A percentile compares a stretch with the other conserved stretches of the same genome.
These are phyloP conservation scores for Prunella himalayana DNA, from an alignment of 2,113 vertebrate species.

Conservation along the genomic window DNA sequence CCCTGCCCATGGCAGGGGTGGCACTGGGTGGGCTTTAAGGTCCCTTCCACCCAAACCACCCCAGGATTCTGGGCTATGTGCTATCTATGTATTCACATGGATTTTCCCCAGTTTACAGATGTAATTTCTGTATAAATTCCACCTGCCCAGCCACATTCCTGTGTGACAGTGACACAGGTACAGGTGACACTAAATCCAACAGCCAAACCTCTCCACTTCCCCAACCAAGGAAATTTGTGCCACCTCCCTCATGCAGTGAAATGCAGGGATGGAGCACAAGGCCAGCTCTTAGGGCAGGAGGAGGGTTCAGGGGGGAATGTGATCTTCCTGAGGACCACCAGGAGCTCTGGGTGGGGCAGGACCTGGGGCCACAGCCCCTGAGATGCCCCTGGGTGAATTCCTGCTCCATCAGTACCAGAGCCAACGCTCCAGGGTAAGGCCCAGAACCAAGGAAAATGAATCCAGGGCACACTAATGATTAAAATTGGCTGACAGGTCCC, in stretches of 20 bases:
- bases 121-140: neutral
- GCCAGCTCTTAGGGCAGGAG: neutral
- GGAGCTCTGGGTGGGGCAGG: neutral
- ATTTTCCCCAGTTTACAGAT: fast-evolving
- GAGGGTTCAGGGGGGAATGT: neutral
- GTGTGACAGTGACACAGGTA: fast-evolving
- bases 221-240: neutral
- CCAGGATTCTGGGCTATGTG: neutral
- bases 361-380: neutral
- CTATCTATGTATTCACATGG: fast-evolving
- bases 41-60: neutral
- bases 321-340: neutral
- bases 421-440: neutral
- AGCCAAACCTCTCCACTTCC: neutral
- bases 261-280: neutral
- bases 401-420: neutral
- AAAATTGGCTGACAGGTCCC: neutral
- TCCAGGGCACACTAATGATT: neutral
- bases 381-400: neutral
- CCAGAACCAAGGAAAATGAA: neutral
- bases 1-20: neutral
- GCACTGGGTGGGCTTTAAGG: fast-evolving
- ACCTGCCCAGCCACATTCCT: neutral
- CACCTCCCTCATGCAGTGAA: fast-evolving
- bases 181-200: neutral